phyloP scores from a whole-genome alignment of 2,113 vertebrate species.

The Callorhinus ursinus region DNA sequence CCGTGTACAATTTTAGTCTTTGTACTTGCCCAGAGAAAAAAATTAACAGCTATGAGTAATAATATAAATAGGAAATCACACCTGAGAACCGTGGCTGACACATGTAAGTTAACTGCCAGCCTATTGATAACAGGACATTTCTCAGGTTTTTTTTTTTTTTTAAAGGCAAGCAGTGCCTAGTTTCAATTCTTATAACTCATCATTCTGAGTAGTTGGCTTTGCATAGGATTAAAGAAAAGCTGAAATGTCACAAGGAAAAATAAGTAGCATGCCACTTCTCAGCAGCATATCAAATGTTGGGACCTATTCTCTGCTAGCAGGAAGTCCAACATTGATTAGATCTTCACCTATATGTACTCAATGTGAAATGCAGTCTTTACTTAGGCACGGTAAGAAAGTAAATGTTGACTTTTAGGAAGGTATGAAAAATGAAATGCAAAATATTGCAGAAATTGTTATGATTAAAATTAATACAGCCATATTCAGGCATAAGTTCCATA shows the following conservation, averaged over 20 bases:
- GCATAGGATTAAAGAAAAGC: conserved; percentile 39
- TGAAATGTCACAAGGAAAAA: conserved; percentile 39
- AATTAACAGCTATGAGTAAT: conserved; percentile 12
- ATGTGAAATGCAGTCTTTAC: not conserved
- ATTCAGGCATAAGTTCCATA: not conserved
- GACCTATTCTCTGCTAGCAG: not conserved
- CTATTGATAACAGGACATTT: conserved; percentile 66
- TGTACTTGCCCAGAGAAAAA: conserved; percentile 31
- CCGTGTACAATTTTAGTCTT: not conserved
- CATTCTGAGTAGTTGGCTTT: conserved; percentile 68
- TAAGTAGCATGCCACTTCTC: conserved; percentile 43
- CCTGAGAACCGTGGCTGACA: conserved; percentile 50
- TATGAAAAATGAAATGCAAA: not conserved
- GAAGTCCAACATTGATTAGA: not conserved
- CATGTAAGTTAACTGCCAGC: conserved; percentile 58
- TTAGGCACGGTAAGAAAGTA: not conserved
- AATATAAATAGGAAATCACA: conserved; percentile 30
- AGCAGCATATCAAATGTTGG: not conserved
- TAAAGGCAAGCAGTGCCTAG: conserved; percentile 64
- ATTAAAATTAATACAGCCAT: not conserved
- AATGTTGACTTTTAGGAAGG: not conserved
- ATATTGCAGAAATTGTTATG: not conserved
- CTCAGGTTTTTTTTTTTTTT: conserved; percentile 70
- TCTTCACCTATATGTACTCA: conserved; percentile 13
- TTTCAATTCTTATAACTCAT: conserved; percentile 69